phyloP scores from a whole-genome alignment of 2,797 vertebrate species.

The Chaenodraco wilsoni region DNA sequence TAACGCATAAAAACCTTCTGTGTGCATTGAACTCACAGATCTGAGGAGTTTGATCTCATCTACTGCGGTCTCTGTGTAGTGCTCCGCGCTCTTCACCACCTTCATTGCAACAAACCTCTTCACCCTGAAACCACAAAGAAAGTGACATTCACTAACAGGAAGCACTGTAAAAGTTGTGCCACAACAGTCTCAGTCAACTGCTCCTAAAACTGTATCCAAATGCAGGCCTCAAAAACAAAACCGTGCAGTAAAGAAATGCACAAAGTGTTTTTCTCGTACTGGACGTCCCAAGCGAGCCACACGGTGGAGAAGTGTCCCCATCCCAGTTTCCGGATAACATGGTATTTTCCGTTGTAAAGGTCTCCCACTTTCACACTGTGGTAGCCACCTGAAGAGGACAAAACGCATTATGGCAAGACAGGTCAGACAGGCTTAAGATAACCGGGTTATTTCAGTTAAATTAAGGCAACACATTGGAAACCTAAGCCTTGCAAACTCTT shows the following conservation, averaged over 20 bases:
- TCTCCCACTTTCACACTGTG: constrained; percentile 99
- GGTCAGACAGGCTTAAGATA: neutral
- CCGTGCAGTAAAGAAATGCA: constrained; percentile 2
- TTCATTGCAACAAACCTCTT: constrained; percentile 99
- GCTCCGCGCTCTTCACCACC: constrained; percentile 98
- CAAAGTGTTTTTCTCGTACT: constrained; percentile 82
- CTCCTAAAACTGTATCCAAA: constrained; percentile 10
- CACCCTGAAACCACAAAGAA: constrained; percentile 82
- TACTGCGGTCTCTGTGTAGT: constrained; percentile 97
- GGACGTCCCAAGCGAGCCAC: constrained; percentile 98
- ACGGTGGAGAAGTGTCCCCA: constrained; percentile 99
- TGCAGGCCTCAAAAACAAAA: constrained; percentile 34
- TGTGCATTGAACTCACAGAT: constrained; percentile 82
- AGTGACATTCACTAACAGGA: constrained; percentile 45
- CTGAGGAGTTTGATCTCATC: constrained; percentile 97
- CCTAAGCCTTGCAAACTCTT: too few species aligned
- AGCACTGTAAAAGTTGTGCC: constrained; percentile 17
- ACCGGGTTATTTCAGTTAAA: constrained; percentile 1
- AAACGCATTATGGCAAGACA: neutral
- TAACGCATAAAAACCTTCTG: neutral
- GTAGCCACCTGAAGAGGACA: constrained; percentile 88
- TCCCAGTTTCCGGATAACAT: constrained; percentile 97
- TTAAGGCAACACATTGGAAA: neutral
- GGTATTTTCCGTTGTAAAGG: constrained; percentile 96
- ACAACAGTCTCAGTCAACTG: constrained; percentile 12